These are phyloP conservation scores for Stomorhina lunata DNA, from an alignment of 2,888 invertebrate genomes.

Conservation along the genomic window DNA sequence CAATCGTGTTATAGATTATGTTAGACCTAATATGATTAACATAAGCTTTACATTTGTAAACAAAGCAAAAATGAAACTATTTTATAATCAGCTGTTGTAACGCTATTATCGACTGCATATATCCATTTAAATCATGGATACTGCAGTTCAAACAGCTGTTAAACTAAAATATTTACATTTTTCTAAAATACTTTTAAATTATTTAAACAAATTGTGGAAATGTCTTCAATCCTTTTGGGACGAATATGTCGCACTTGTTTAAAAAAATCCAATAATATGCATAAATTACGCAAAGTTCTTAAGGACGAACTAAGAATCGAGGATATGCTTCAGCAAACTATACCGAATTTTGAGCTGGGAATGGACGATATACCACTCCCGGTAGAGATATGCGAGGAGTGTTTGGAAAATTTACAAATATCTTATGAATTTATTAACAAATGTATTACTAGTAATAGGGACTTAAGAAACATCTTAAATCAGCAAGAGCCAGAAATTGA, in stretches of 20 bases:
- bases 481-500: conserved; percentile 37
- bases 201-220: conserved; percentile 22
- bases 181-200: not conserved
- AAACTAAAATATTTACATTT: too few species aligned
- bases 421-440: conserved; percentile 42
- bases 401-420: conserved; percentile 25
- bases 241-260: conserved; percentile 63
- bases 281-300: conserved; percentile 40
- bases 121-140: too few species aligned
- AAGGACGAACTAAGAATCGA: conserved; percentile 39
- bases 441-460: conserved; percentile 47
- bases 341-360: conserved; percentile 50
- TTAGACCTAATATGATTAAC: too few species aligned
- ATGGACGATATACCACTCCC: conserved; percentile 42
- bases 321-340: conserved; percentile 39
- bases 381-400: conserved; percentile 55
- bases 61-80: too few species aligned
- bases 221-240: conserved; percentile 52
- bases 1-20: too few species aligned
- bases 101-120: too few species aligned
- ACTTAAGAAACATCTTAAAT: conserved; percentile 22
- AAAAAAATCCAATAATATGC: conserved; percentile 45
- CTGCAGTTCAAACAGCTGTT: too few species aligned
- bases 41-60: too few species aligned
- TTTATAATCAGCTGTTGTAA: too few species aligned